Evolutionary conservation across 2,888 invertebrate species (phyloP).

Genomic region (Hesperia comma): DNA sequence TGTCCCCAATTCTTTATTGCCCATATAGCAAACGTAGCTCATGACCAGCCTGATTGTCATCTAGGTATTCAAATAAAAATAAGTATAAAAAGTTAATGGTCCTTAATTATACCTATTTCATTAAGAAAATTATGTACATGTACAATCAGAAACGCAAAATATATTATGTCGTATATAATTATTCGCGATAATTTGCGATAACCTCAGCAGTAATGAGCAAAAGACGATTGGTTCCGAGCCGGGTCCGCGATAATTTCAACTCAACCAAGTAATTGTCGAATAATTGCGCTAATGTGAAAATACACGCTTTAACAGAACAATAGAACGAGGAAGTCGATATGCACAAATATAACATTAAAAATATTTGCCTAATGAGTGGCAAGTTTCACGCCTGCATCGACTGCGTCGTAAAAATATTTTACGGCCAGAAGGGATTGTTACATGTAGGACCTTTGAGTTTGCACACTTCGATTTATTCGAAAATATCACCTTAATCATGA

Average conservation of each 20-base stretch:
- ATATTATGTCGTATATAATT: constrained; percentile 52
- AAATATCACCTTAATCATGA: background rate
- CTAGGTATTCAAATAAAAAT: background rate
- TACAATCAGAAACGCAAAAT: background rate
- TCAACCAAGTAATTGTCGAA: constrained; percentile 78
- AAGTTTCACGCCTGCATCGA: constrained; percentile 28
- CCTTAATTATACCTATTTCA: too few species aligned
- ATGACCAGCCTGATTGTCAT: too few species aligned
- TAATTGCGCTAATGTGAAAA: constrained; percentile 82
- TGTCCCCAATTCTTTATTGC: too few species aligned
- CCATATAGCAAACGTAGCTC: too few species aligned
- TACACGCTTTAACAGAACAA: constrained; percentile 80
- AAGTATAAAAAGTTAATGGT: too few species aligned
- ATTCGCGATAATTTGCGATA: constrained; percentile 69
- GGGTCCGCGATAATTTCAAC: constrained; percentile 65
- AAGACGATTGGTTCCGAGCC: constrained; percentile 68
- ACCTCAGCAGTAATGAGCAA: constrained; percentile 68
- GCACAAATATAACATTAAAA: constrained; percentile 47
- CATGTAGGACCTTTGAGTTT: background rate
- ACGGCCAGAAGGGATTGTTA: background rate
- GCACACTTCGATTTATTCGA: background rate
- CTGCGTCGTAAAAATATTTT: constrained; percentile 14
- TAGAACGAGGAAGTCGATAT: constrained; percentile 68
- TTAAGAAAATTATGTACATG: background rate
- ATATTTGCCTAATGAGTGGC: constrained; percentile 37